Percentiles rank a stretch among this genome's conserved stretches.
These are phyloP conservation scores for Coilia nasus DNA, from an alignment of 2,797 vertebrate genomes.

Conservation along the genomic window DNA sequence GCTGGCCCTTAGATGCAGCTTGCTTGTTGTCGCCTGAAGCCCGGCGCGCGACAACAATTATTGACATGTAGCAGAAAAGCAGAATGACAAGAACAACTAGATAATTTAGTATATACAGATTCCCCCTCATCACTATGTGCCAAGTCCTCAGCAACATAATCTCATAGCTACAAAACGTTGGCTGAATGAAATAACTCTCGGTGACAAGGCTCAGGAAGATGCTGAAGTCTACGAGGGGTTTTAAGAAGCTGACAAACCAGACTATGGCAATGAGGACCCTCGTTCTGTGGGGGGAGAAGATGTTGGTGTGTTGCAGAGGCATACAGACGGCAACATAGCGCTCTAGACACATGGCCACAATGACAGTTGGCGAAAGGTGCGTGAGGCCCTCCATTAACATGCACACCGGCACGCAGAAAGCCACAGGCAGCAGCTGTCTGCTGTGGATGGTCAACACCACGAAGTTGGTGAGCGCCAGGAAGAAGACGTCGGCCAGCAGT, in stretches of 20 bases:
- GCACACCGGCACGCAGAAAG: neutral
- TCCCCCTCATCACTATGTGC: neutral
- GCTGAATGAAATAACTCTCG: neutral
- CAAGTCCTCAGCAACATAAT: neutral
- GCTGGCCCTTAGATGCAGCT: conserved; percentile 47
- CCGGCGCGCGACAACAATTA: conserved; percentile 27
- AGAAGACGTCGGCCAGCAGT: neutral
- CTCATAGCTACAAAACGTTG: neutral
- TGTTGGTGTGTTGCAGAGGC: conserved; percentile 47
- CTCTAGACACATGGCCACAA: neutral
- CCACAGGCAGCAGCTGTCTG: neutral
- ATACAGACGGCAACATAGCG: conserved; percentile 56
- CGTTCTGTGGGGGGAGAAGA: neutral
- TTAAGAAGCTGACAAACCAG: conserved; percentile 45
- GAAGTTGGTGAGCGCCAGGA: neutral
- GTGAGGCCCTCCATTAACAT: neutral
- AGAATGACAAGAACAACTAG: neutral
- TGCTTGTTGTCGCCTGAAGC: conserved; percentile 51
- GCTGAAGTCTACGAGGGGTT: conserved; percentile 42
- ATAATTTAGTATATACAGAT: neutral
- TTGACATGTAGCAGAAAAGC: neutral
- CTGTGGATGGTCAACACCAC: neutral
- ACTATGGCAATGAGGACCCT: conserved; percentile 38
- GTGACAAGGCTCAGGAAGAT: conserved; percentile 42
- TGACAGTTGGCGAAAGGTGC: neutral